Evolutionary conservation across 2,113 vertebrate species (phyloP).

Genomic region (Loxodonta africana): DNA sequence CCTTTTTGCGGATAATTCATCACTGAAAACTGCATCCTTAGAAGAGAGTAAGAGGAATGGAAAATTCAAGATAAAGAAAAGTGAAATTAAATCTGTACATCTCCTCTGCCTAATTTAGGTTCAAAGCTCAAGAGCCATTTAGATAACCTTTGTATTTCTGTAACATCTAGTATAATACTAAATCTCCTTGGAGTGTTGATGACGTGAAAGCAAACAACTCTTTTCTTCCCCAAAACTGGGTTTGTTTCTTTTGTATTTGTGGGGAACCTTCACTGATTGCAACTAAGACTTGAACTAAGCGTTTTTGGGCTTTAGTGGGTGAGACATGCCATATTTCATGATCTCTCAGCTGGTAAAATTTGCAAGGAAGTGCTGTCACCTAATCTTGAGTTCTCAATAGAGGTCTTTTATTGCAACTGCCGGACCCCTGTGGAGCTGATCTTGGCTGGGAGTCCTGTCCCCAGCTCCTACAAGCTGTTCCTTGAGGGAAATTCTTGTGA

Average conservation of each 20-base stretch:
- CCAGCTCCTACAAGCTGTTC: slow-evolving; percentile 49
- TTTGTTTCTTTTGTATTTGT: background rate
- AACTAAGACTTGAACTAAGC: background rate
- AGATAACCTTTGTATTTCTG: slow-evolving; percentile 6
- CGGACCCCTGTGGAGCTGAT: background rate
- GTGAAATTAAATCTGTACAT: slow-evolving; percentile 3
- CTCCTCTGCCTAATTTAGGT: background rate
- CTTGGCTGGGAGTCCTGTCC: slow-evolving; percentile 2
- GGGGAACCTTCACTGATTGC: background rate
- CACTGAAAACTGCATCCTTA: background rate
- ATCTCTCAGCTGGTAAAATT: slow-evolving; percentile 12
- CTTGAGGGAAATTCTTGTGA: slow-evolving; percentile 67
- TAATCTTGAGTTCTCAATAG: background rate
- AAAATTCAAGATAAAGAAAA: slow-evolving; percentile 57
- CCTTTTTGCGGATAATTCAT: background rate
- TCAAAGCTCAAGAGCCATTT: slow-evolving; percentile 4
- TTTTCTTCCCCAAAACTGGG: background rate
- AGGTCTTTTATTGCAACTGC: background rate
- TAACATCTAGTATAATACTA: slow-evolving; percentile 32
- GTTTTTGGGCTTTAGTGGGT: background rate
- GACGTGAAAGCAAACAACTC: background rate
- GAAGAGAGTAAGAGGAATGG: background rate
- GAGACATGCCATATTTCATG: background rate
- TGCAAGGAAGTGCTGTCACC: background rate
- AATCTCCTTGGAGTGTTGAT: background rate